Evolutionary conservation across 2,113 vertebrate genomes (phyloP), one percentile per base, ranked within the genome.

Genomic region (Thermophis baileyi): DNA sequence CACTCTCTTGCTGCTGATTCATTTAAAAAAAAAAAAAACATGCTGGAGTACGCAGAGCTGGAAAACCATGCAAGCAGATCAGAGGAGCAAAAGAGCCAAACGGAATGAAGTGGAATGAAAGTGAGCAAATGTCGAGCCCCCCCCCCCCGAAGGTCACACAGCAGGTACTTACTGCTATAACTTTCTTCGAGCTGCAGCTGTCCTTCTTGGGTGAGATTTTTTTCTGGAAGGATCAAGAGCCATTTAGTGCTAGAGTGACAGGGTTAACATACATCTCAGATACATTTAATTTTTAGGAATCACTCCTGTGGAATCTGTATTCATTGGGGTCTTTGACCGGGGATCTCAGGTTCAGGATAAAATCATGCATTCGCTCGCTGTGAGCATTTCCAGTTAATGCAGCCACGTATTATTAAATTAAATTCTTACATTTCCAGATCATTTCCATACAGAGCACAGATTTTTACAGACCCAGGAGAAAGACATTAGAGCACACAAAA

Each of bases 71-170:
- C 44, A 90, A 24, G 94, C 74, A 90, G 51, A 22, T 53, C 22
- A 40, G 22, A 46, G 40, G 47, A 89, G 24, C 18, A 89, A 16
- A 57, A 85, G 5, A 89, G 24, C 20, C 46, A 94, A 51, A 94
- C 87, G 89, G 95, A 91, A 85, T 94, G 92, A 94, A 95, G 95
- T 91, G 93, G 95, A 88, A 96, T 22, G 93, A 92, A 87, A 93
- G 27, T 9, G 35, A 81, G 74, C 20, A 81, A 81, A 94, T 49
- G 57, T 90, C 49, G n/a, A 93, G 40, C 35, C 12, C 6, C 91
- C 69, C 22, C 35, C 12, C 6, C 91, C 69, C 22, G 11, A 54
- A 1, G 3, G 22, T 1, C 27, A 35, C 27, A 14, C 6, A 44
- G 24, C 54, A 51, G 12, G 14, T 50, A 91, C 95, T 93, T 90